Base-by-base conservation (phyloP, 2,797 vertebrate species). In the Chrysocyon brachyurus region DNA sequence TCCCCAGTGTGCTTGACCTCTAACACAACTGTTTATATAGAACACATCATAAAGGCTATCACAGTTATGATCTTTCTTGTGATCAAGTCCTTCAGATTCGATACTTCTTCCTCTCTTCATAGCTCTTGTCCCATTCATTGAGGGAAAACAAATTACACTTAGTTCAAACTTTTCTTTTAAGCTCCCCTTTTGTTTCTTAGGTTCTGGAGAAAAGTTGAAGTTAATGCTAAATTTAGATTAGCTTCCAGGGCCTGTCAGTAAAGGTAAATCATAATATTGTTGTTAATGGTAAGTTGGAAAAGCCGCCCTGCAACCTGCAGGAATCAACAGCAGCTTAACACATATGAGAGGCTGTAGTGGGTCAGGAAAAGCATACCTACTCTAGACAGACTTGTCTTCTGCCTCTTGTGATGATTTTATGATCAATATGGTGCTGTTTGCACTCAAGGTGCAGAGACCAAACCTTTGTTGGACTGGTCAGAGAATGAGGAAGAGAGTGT, bases 121-220 rank as follows among this genome's bases (percentile, higher is more conserved):
- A 66, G 19, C 2, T 91, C 68, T 56, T 75, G 10, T 46, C 3
- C 28, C 70, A 54, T 24, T 46, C 49, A 85, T 54, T 11, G 17
- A 91, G 4, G 14, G 9, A 82, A 22, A 75, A n/a, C 11, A 54
- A 87, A 90, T 59, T 72, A 46, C 14, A 61, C 14, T 33, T 52
- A 63, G 3, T 49, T 81, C 87, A 15, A 90, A 84, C 22, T 78
- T 61, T 78, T 70, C 10, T 93, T 94, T 82, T 77, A 87, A 79
- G 19, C 3, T 75, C 11, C 15, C 11, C 11, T 22, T 75, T 26
- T 72, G 36, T 90, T 94, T 36, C 93, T 95, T 54, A 73, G 10
- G 6, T 90, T 75, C 64, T 61, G 40, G 70, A 82, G 28, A 40
- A 87, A 92, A 83, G 8, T 17, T 46, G 6, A 66, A 73, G 10